Evolutionary conservation across 2,888 invertebrate species (phyloP).

Genomic region (Melanostoma mellinum): DNA sequence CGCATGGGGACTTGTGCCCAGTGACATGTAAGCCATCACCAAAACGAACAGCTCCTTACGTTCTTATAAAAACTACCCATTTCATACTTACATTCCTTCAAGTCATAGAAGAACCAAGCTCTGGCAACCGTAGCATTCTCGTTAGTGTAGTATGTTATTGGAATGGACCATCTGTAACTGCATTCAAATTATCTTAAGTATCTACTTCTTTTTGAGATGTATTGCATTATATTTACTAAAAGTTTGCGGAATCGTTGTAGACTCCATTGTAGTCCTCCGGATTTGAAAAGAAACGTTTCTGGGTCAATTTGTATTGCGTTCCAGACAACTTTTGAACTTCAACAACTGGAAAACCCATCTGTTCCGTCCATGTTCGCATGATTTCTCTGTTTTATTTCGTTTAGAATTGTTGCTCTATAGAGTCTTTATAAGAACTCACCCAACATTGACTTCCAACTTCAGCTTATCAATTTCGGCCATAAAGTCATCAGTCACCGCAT

Average conservation of each 20-base stretch:
- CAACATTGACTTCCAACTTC: constrained; percentile 82
- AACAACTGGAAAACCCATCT: constrained; percentile 94
- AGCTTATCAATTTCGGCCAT: constrained; percentile 85
- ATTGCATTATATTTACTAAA: constrained; percentile 81
- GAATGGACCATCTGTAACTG: constrained; percentile 93
- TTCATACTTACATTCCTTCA: constrained; percentile 77
- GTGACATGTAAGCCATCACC: too few relatives aligned
- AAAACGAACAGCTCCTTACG: too few relatives aligned
- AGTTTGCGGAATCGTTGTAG: constrained; percentile 82
- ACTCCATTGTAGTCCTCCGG: constrained; percentile 83
- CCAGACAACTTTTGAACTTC: constrained; percentile 83
- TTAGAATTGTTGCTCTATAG: background rate
- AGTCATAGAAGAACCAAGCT: constrained; percentile 80
- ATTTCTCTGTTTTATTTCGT: constrained; percentile 82
- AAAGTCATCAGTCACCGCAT: constrained; percentile 91
- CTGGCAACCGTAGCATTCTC: constrained; percentile 79
- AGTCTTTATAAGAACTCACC: constrained; percentile 63
- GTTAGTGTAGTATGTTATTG: constrained; percentile 89
- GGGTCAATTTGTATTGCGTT: constrained; percentile 87
- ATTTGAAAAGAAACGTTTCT: constrained; percentile 89
- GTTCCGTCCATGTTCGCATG: constrained; percentile 94
- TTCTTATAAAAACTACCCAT: background rate
- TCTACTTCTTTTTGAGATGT: background rate
- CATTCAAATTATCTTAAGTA: constrained; percentile 67
- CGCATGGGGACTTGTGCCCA: too few relatives aligned